A percentile compares a stretch with the other conserved stretches of the same genome.
These are phyloP conservation scores for Enteromius afrohamiltoni DNA, from an alignment of 2,797 vertebrate genomes.

Conservation along the genomic window DNA sequence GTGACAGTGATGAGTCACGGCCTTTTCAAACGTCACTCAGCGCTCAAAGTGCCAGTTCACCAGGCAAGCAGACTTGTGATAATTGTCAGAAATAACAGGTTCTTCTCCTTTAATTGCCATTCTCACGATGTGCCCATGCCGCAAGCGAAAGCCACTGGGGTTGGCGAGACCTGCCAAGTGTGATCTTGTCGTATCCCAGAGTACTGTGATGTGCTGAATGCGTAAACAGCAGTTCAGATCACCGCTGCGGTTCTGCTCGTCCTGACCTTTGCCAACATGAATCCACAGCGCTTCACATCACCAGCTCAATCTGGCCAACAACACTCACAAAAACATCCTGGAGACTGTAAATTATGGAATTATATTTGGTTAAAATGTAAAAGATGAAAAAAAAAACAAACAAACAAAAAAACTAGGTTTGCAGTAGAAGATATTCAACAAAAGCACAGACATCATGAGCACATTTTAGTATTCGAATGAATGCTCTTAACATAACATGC, in stretches of 20 bases:
- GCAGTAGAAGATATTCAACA: background rate
- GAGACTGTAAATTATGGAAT: background rate
- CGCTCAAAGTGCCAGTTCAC: conserved; percentile 31
- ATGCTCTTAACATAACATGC: background rate
- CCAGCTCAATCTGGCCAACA: conserved; percentile 17
- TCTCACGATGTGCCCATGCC: conserved; percentile 53
- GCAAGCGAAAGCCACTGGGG: conserved; percentile 59
- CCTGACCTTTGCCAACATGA: conserved; percentile 17
- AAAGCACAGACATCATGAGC: background rate
- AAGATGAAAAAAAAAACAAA: background rate
- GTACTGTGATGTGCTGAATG: conserved; percentile 16
- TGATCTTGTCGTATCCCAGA: conserved; percentile 44
- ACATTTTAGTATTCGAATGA: background rate
- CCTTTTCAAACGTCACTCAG: conserved; percentile 45
- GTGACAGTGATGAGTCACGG: conserved; percentile 50
- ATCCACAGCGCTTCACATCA: conserved; percentile 17
- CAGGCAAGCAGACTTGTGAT: conserved; percentile 55
- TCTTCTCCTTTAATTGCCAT: conserved; percentile 59
- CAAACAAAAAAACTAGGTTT: background rate
- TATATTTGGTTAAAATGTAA: conserved; percentile 1
- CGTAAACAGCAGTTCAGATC: conserved; percentile 26
- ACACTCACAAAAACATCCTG: conserved; percentile 3
- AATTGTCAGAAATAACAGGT: conserved; percentile 64
- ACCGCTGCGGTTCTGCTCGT: background rate
- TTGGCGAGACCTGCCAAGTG: conserved; percentile 50